Percentiles rank a stretch among this genome's conserved stretches.
phyloP scores from a whole-genome alignment of 2,113 vertebrate species.

The Thamnaconus septentrionalis region DNA sequence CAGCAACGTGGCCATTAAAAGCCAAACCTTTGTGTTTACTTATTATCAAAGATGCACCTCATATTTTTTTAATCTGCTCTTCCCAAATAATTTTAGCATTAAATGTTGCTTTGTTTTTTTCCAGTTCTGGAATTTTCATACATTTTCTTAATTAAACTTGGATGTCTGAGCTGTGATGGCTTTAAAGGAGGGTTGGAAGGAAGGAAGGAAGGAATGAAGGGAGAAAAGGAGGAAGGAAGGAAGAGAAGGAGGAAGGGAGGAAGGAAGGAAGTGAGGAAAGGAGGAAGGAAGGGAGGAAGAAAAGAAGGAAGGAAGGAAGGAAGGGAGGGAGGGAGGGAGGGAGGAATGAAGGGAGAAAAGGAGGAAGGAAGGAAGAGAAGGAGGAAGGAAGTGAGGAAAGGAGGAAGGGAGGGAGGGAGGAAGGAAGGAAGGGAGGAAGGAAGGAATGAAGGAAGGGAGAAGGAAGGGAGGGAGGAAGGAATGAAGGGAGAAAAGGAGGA shows the following conservation, averaged over 20 bases:
- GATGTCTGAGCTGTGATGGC: background rate
- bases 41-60: too few species aligned
- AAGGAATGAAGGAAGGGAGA: too few species aligned
- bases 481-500: background rate
- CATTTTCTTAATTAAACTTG: background rate
- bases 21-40: background rate
- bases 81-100: too few species aligned
- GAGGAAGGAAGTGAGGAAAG: background rate
- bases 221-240: constrained; percentile 1
- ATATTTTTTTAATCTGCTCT: too few species aligned
- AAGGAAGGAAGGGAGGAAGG: background rate
- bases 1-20: background rate
- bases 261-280: background rate
- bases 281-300: background rate
- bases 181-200: background rate
- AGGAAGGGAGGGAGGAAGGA: background rate
- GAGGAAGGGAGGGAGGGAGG: background rate
- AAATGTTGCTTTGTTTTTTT: too few species aligned
- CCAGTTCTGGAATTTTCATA: background rate
- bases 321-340: background rate
- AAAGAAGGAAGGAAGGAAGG: constrained; percentile 2
- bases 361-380: background rate
- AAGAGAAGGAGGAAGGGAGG: background rate
- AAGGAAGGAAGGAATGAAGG: background rate
- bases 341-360: background rate